Conservation (phyloP, 2,113 vertebrate genomes). For the Microcebus murinus region DNA sequence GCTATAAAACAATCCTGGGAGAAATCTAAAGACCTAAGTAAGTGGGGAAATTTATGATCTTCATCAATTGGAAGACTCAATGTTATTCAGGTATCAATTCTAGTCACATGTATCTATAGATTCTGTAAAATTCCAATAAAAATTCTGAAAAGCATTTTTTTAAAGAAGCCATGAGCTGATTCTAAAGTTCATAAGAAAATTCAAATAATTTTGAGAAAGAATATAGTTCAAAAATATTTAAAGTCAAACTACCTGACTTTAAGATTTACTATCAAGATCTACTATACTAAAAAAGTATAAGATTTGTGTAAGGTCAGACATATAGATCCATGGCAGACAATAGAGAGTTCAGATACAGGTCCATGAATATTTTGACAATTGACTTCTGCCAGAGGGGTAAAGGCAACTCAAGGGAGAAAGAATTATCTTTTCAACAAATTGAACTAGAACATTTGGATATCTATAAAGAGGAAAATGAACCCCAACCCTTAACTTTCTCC, state of each 20-base stretch:
- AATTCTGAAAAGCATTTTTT: not conserved
- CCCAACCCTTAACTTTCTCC: not conserved
- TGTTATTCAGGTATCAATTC: not conserved
- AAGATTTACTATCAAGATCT: not conserved
- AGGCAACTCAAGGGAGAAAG: not conserved
- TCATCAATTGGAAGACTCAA: not conserved
- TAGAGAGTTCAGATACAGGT: not conserved
- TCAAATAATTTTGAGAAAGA: not conserved
- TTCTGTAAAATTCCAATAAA: not conserved
- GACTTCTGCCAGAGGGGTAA: not conserved
- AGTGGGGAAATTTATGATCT: not conserved
- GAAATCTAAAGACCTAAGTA: not conserved
- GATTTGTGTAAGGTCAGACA: not conserved
- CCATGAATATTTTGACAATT: not conserved
- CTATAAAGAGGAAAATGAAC: not conserved
- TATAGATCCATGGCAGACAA: not conserved
- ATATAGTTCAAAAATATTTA: not conserved
- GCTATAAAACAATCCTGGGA: not conserved
- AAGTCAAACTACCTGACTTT: not conserved
- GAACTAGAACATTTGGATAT: not conserved
- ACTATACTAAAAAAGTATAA: not conserved
- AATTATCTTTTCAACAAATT: not conserved
- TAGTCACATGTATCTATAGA: not conserved
- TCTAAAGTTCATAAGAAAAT: not conserved
- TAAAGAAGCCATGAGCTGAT: not conserved